phyloP scores from a whole-genome alignment of 2,797 vertebrate genomes.

The Syngnathus rostellatus region DNA sequence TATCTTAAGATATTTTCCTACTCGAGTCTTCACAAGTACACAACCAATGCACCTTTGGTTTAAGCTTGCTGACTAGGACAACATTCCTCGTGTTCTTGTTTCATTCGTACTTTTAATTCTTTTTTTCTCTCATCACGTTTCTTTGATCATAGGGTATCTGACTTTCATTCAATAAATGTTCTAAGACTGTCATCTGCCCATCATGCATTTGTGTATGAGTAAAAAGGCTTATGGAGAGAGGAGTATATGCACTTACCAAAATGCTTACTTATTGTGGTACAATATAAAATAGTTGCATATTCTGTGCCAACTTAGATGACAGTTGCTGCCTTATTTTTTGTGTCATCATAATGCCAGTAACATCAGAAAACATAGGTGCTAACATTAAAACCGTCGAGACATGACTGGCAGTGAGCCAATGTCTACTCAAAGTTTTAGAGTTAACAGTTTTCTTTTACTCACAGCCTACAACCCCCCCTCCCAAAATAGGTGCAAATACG shows the following conservation, averaged over 20 bases:
- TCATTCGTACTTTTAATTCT: no score
- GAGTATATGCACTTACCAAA: constrained; percentile 89
- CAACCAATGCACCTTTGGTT: no score
- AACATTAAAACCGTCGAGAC: constrained; percentile 62
- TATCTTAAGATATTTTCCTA: no score
- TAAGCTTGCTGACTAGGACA: no score
- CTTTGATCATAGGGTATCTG: background rate
- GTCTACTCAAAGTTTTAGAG: constrained; percentile 62
- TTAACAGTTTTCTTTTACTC: constrained; percentile 54
- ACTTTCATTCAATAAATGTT: constrained; percentile 1
- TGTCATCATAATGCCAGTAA: constrained; percentile 96
- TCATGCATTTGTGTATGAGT: constrained; percentile 39
- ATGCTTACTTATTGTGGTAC: constrained; percentile 68
- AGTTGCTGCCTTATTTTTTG: constrained; percentile 86
- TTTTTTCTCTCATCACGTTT: background rate
- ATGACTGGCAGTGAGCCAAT: constrained; percentile 15
- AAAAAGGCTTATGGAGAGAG: constrained; percentile 57
- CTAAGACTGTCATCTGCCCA: constrained; percentile 22
- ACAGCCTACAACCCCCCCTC: background rate
- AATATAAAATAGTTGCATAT: constrained; percentile 90
- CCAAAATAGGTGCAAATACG: no score
- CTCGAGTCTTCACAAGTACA: no score
- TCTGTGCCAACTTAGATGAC: constrained; percentile 99
- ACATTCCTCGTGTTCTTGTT: no score
- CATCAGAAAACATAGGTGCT: constrained; percentile 72